Evolutionary conservation across 2,797 vertebrate genomes (phyloP).

Genomic region (Columba guinea): DNA sequence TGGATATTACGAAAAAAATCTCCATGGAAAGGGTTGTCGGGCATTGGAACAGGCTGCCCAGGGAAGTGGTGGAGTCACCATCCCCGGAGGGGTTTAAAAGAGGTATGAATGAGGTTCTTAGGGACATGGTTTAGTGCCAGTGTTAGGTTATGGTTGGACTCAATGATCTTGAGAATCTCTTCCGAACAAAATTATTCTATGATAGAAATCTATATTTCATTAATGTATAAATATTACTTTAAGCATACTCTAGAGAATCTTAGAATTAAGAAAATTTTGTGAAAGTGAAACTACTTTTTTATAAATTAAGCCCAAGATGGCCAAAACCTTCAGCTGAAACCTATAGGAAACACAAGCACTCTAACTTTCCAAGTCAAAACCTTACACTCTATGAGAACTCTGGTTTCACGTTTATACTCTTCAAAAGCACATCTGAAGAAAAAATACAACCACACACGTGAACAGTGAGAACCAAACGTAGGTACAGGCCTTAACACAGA

Average conservation of each 20-base stretch:
- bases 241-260: neutral
- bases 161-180: too few species aligned
- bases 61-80: too few species aligned
- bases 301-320: neutral
- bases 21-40: too few species aligned
- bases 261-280: neutral
- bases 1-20: too few species aligned
- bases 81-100: too few species aligned
- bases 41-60: too few species aligned
- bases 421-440: neutral
- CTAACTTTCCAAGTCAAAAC: neutral
- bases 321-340: neutral
- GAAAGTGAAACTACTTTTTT: neutral
- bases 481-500: neutral
- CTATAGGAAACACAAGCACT: neutral
- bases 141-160: too few species aligned
- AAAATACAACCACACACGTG: neutral
- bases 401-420: neutral
- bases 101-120: too few species aligned
- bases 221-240: neutral
- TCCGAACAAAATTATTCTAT: too few species aligned
- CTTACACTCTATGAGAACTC: neutral
- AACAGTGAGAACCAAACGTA: neutral
- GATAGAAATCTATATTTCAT: neutral
- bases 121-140: too few species aligned